Conservation (phyloP, 64 coral and sea anemone genomes). For the Exaiptasia diaphana region DNA sequence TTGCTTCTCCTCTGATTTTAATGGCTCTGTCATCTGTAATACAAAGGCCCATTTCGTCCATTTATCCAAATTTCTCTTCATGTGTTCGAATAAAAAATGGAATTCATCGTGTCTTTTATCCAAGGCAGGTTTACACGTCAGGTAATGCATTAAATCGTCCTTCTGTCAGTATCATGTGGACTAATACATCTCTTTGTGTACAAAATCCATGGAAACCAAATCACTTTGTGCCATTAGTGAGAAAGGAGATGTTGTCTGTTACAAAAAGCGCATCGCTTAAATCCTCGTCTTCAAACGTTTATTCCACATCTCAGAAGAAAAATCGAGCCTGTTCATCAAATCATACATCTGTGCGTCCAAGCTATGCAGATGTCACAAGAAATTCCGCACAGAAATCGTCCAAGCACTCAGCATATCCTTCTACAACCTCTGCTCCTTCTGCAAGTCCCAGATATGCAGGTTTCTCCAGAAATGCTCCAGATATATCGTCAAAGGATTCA, state of each 20-base stretch:
- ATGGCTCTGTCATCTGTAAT: constrained; percentile 50
- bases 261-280: too few species aligned
- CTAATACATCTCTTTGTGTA: not conserved
- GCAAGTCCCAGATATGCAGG: not conserved
- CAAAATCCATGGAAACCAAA: constrained; percentile 7
- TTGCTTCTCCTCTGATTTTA: not conserved
- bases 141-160: not conserved
- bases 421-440: not conserved
- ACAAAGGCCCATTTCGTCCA: constrained; percentile 26
- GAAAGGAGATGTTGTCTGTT: too few species aligned
- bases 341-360: too few species aligned
- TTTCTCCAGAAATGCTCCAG: not conserved
- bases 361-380: too few species aligned
- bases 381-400: not conserved
- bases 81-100: constrained; percentile 10
- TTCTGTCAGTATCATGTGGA: constrained; percentile 25
- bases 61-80: constrained; percentile 29
- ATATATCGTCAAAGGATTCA: not conserved
- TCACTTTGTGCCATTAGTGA: constrained; percentile 32
- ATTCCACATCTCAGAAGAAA: too few species aligned
- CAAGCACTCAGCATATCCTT: not conserved
- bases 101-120: constrained; percentile 35
- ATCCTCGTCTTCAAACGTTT: too few species aligned
- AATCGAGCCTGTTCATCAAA: too few species aligned
- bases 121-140: not conserved